Evolutionary conservation across 2,888 invertebrate species (phyloP).

Genomic region (Cyclophora punctaria): DNA sequence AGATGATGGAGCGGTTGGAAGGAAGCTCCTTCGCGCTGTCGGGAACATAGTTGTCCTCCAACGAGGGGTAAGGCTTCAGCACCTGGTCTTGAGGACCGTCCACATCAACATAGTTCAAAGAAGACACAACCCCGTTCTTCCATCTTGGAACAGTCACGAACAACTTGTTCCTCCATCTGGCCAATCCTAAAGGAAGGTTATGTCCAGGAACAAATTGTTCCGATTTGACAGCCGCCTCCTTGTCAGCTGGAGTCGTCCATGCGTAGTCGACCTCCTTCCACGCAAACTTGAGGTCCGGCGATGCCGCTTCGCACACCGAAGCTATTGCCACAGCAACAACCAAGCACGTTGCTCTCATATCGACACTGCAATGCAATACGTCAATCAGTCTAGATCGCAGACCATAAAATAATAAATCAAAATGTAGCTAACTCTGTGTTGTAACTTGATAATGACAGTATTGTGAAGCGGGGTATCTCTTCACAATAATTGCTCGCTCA

Average conservation of each 20-base stretch:
- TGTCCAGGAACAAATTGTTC: constrained; percentile 78
- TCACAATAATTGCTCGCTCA: constrained; percentile 54
- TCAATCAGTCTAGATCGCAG: neutral
- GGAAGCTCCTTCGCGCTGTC: constrained; percentile 58
- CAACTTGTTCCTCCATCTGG: constrained; percentile 81
- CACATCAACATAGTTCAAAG: constrained; percentile 79
- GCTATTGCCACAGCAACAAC: constrained; percentile 40
- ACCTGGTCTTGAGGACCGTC: constrained; percentile 80
- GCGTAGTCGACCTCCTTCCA: constrained; percentile 82
- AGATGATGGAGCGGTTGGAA: constrained; percentile 78
- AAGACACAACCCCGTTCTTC: constrained; percentile 82
- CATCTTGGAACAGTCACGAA: constrained; percentile 82
- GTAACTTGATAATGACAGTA: constrained; percentile 60
- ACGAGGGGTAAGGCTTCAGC: constrained; percentile 84
- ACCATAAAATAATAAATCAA: neutral
- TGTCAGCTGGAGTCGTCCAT: constrained; percentile 77
- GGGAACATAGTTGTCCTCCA: constrained; percentile 85
- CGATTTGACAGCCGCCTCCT: constrained; percentile 75
- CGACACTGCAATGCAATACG: constrained; percentile 29
- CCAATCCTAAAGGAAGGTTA: constrained; percentile 82
- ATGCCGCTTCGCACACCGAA: constrained; percentile 51
- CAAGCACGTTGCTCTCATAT: constrained; percentile 41
- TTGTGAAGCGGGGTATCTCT: constrained; percentile 52
- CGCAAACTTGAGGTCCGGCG: constrained; percentile 77
- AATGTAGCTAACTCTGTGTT: constrained; percentile 27